Conservation (phyloP, 1,140 invertebrate species). For the Cotesia chilonis region DNA sequence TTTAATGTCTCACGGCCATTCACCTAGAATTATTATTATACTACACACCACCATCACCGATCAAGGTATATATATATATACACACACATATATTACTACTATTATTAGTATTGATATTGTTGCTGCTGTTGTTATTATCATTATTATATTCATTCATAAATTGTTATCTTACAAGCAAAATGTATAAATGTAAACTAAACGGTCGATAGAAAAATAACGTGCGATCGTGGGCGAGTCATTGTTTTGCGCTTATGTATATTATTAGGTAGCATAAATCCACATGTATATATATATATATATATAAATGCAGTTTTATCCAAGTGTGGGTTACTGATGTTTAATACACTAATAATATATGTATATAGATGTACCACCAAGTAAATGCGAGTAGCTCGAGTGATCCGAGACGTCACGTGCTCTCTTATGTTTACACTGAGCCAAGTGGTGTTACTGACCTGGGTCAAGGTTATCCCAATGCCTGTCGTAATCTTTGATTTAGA, state of each 20-base stretch:
- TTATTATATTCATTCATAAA: slow-evolving; percentile 48
- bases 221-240: slow-evolving; percentile 24
- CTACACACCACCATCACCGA: neutral
- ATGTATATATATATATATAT: neutral
- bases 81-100: too few relatives aligned
- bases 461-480: slow-evolving; percentile 48
- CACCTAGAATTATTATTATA: neutral
- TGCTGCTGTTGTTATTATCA: too few relatives aligned
- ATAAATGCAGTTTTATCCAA: neutral
- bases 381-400: slow-evolving; percentile 13
- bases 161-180: slow-evolving; percentile 39
- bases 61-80: too few relatives aligned
- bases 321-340: neutral
- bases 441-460: slow-evolving; percentile 46
- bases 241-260: slow-evolving; percentile 19
- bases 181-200: neutral
- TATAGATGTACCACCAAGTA: slow-evolving; percentile 3
- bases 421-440: slow-evolving; percentile 28
- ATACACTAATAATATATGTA: neutral
- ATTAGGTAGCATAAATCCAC: slow-evolving; percentile 10
- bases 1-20: slow-evolving; percentile 38
- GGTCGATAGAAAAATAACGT: slow-evolving; percentile 3
- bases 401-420: slow-evolving; percentile 29
- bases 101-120: too few relatives aligned
- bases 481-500: slow-evolving; percentile 51